Base-by-base conservation (phyloP, 2,888 invertebrate genomes). In the Drosophila gaucha region DNA sequence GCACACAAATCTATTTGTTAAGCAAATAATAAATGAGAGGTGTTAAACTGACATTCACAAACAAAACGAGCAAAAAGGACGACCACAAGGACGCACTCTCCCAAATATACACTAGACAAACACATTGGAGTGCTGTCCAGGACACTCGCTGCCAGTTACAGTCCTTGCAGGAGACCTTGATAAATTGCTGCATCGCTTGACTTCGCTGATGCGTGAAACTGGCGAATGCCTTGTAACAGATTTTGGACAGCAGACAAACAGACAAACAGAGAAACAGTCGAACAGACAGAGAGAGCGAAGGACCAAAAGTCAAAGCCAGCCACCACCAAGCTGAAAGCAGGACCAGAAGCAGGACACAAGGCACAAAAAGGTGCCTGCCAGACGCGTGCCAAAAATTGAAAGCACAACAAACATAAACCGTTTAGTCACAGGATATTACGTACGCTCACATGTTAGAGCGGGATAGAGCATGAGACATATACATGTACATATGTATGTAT, bases 391-490 rank as follows among this genome's bases (percentile, higher is more conserved):
- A 76, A 79, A 85, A 86, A 89, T 88, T 90, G 90, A 91, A 90
- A 90, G 89, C 84, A 82, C 86, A 89, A 90, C 90, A 91, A 89
- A 89, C 87, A 90, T 91, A 91, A 91, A 91, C 90, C 91, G 91
- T 91, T 91, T 91, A 91, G 91, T 91, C 91, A 91, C 91, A 91
- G 91, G 91, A 91, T 91, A 91, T 91, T 91, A 90, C 91, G 88
- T 89, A 89, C 90, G 89, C 87, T 89, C 79, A 79, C 88, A 87
- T 76, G 86, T 80, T 59, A 44, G 67, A 71, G 66, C 20, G 39
- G 44, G 80, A 72, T 18, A 38, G 52, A 46, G 22, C n/a, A 8
- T 12, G 20, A 14, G 31, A 12, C 20, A 28, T 22, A 33, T 5
- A 3, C 8, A 24, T 9, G 3, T 14, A 24, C 31, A 39, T 60